Evolutionary conservation across 92 coral and sea anemone genomes (phyloP).

Genomic region (Zoanthus solanderi): DNA sequence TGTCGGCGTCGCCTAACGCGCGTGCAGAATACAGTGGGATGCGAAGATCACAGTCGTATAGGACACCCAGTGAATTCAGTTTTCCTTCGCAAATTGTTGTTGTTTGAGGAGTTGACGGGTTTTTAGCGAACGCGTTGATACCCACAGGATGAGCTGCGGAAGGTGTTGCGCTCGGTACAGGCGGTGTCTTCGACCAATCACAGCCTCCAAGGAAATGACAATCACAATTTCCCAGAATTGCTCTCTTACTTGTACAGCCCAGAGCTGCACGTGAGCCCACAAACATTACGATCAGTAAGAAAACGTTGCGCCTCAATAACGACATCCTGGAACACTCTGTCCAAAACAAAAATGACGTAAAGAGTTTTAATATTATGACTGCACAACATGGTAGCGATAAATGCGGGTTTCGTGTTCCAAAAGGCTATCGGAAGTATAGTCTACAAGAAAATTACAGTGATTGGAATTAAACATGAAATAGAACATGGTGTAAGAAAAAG

Average conservation of each 20-base stretch:
- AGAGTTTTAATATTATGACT: too few relatives aligned
- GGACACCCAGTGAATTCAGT: background rate
- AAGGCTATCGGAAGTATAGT: too few relatives aligned
- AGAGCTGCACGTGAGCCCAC: background rate
- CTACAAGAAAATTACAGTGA: too few relatives aligned
- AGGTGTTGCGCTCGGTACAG: background rate
- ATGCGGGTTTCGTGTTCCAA: too few relatives aligned
- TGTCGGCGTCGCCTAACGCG: background rate
- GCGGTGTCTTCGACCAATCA: background rate
- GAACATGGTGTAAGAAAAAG: too few relatives aligned
- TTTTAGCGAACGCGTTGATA: background rate
- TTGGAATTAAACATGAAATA: too few relatives aligned
- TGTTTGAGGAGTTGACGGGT: background rate
- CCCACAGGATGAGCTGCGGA: background rate
- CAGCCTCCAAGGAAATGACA: slow-evolving; percentile 24
- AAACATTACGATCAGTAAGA: background rate
- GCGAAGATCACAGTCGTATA: slow-evolving; percentile 9
- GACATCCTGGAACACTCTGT: too few relatives aligned
- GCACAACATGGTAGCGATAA: too few relatives aligned
- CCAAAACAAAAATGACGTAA: too few relatives aligned
- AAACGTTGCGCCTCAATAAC: too few relatives aligned
- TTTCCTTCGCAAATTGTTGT: slow-evolving; percentile 11
- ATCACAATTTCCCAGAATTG: background rate
- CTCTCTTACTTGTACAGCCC: background rate
- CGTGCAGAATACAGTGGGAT: slow-evolving; percentile 13